Evolutionary conservation across 2,797 vertebrate species (phyloP).

Genomic region (Tachyglossus aculeatus): DNA sequence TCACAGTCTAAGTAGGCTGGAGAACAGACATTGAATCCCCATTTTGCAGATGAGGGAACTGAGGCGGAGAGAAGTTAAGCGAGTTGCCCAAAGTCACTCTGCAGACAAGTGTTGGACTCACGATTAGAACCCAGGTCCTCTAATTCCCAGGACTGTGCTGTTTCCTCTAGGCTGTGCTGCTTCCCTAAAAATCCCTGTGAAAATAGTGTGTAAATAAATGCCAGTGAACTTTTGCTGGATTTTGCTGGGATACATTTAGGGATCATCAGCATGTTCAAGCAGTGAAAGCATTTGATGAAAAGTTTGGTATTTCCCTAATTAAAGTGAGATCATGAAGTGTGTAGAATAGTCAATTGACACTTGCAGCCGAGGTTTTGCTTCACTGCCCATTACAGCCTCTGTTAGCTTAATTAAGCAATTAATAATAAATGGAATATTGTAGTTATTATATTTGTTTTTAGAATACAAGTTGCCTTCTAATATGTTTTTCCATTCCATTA

Average conservation of each 20-base stretch:
- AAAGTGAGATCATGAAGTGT: neutral
- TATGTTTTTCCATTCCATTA: too few relatives aligned
- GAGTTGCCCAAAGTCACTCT: too few relatives aligned
- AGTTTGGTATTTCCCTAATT: neutral
- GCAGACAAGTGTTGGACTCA: too few relatives aligned
- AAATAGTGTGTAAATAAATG: neutral
- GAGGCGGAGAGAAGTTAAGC: too few relatives aligned
- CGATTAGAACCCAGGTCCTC: too few relatives aligned
- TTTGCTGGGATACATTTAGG: neutral
- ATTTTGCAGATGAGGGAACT: too few relatives aligned
- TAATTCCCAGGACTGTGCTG: too few relatives aligned
- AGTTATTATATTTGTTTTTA: neutral
- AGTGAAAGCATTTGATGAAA: neutral
- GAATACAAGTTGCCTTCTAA: neutral
- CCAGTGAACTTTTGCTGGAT: neutral
- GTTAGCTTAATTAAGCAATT: neutral
- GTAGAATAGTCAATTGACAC: neutral
- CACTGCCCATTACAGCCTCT: neutral
- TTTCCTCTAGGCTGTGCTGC: too few relatives aligned
- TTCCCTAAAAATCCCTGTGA: neutral
- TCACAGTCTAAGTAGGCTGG: too few relatives aligned
- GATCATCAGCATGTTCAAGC: neutral
- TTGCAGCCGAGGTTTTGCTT: neutral
- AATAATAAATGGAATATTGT: neutral
- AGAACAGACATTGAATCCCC: too few relatives aligned